phyloP scores from a whole-genome alignment of 2,888 invertebrate genomes.

The Epinotia brunnichana region DNA sequence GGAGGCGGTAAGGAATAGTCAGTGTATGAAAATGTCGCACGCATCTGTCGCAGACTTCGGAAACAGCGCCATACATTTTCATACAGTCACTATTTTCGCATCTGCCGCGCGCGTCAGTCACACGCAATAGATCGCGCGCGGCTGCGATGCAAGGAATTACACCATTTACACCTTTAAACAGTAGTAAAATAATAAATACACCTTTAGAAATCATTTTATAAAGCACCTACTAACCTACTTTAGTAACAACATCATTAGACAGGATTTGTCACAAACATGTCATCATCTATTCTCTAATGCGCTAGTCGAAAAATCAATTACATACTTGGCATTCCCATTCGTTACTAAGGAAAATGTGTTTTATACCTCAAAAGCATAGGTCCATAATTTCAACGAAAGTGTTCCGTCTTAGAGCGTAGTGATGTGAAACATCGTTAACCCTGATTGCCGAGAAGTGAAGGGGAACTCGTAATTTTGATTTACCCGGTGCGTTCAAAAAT shows the following conservation, averaged over 20 bases:
- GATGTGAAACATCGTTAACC: constrained; percentile 50
- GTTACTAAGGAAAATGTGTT: constrained; percentile 39
- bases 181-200: no score
- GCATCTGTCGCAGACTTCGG: no score
- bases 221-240: not conserved
- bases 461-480: constrained; percentile 48
- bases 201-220: no score
- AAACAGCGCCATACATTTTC: no score
- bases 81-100: no score
- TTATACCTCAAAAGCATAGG: constrained; percentile 33
- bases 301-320: constrained; percentile 39
- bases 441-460: constrained; percentile 54
- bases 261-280: constrained; percentile 38
- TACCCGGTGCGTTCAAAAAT: constrained; percentile 46
- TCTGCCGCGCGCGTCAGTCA: no score
- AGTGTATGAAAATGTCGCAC: no score
- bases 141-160: no score
- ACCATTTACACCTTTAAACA: no score
- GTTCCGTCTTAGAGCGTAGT: constrained; percentile 36
- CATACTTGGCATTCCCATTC: constrained; percentile 6
- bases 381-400: constrained; percentile 31
- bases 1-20: no score
- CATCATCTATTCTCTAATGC: constrained; percentile 39
- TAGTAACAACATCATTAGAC: not conserved
- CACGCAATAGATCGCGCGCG: no score